phyloP scores from a whole-genome alignment of 37 sponge, comb jelly and placozoan species.

The Halichondria panicea region DNA sequence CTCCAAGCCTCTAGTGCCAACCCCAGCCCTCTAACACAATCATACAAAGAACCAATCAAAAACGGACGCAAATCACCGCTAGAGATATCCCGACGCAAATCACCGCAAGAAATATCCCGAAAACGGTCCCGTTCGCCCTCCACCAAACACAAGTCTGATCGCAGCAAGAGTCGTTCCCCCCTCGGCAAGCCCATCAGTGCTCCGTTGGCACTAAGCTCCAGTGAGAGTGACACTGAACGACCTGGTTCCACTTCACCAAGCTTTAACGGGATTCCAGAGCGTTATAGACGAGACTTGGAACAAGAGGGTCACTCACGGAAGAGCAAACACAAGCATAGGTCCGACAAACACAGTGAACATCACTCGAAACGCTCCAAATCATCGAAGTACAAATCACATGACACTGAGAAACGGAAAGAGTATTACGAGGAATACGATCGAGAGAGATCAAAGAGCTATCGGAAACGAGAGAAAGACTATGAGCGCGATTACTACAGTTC shows the following conservation, averaged over 20 bases:
- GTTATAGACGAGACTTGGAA: slow-evolving; percentile 21
- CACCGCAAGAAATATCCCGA: no score
- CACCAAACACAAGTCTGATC: not conserved
- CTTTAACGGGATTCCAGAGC: slow-evolving; percentile 29
- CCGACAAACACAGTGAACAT: slow-evolving; percentile 17
- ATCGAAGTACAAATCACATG: not conserved
- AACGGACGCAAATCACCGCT: no score
- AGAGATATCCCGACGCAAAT: no score
- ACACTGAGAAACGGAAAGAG: slow-evolving; percentile 5
- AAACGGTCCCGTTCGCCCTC: slow-evolving; percentile 3
- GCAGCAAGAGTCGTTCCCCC: slow-evolving; percentile 21
- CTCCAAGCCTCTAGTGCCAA: not conserved
- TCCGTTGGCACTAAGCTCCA: slow-evolving; percentile 1
- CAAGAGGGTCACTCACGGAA: not conserved
- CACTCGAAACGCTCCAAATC: not conserved
- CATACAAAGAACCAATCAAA: no score
- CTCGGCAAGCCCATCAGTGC: slow-evolving; percentile 43
- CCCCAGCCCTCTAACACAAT: not conserved
- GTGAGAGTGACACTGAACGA: slow-evolving; percentile 8
- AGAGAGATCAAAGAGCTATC: slow-evolving; percentile 2
- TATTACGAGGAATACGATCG: not conserved
- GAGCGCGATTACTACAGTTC: not conserved
- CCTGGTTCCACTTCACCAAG: not conserved
- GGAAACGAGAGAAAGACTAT: not conserved
- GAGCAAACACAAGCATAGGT: not conserved